Base-by-base conservation (phyloP, 64 coral and sea anemone species). In the Stichodactyla helianthus region DNA sequence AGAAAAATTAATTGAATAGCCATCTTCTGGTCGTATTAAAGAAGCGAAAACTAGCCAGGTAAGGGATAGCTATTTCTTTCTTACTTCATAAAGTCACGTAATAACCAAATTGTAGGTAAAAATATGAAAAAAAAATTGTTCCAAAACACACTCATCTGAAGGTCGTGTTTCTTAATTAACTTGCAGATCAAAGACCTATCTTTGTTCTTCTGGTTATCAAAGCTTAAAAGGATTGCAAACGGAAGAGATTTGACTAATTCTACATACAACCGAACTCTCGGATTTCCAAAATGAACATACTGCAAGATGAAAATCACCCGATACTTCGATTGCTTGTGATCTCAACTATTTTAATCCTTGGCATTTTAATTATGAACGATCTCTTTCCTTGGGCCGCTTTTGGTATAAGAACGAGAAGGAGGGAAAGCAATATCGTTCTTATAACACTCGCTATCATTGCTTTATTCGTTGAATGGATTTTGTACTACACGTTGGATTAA, bases 361-460 rank as follows among this genome's bases (percentile, higher is more conserved):
- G 90, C 19, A 71, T 92, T 13, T 67, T 92, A 77, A 87, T 92
- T 18, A 79, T 92, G 6, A 92, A 82, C 18, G 90, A 92, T 52
- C 19, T 92, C 15, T 78, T 87, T 82, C 90, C 90, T 44, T 92
- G 90, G 90, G 78, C 57, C 15, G 59, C 85, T 22, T 59, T 92
- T 11, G 84, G 90, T 50, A 19, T 57, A 79, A 77, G 89, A 18
- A 92, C 84, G 77, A 67, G 90, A 82, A 84, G 77, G 6, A 87
- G 59, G 20, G 84, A 87, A 68, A 81, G 77, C 70, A 92, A 92
- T 80, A 51, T 53, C 9, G 84, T 92, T 87, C 79, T 92, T 18
- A 92, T 92, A 35, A 59, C 79, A 55, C 77, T 91, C 9, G 89
- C 89, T 23, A 91, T 91, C 50, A 60, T 91, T 23, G 89, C 89